Evolutionary conservation across 1,140 invertebrate species (phyloP), one percentile per base, ranked within the genome.

Genomic region (Lepidurus apus): DNA sequence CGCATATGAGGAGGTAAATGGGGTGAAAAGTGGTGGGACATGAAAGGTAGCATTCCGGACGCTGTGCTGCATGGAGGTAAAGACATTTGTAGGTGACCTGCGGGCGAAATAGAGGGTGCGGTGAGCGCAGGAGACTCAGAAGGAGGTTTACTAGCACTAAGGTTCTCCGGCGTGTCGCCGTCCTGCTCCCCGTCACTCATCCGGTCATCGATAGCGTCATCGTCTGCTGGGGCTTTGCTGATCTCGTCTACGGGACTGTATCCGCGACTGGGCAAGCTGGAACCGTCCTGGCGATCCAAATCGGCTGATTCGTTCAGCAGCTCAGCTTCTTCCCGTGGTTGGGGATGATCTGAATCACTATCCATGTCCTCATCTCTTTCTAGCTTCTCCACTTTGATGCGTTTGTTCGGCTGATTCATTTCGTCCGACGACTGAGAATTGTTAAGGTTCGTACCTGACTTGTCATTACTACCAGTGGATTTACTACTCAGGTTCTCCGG

Each of bases 131-230:
- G 47, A 43, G 73, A 74, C 17, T 9, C 24, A 11, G 76, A 34
- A 53, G 80, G 43, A 77, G 79, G 78, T 74, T 79, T 79, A 86
- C 91, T 90, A 85, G 89, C 90, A 80, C 91, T 93, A 79, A 93
- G 86, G 84, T 93, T 93, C 84, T 93, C 92, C 78, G 92, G 92
- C 85, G 93, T 91, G 80, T 93, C 92, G 24, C 42, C 75, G 76
- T 78, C 77, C 3, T 42, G 42, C 17, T 81, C 78, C 17, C 77
- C 73, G 44, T 81, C 81, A 26, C 80, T 79, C 45, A 75, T 45
- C 1, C 80, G 85, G 82, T 77, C 76, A 7, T 47, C 43, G 8
- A 0, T 65, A 42, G 34, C n/a, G 44, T 76, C 34, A 4, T 76
- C 86, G 87, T 79, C 88, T 88, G 77, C 85, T 87, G 84, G 87